Base-by-base conservation (phyloP, 2,113 vertebrate genomes). In the Bubalus kerabau region DNA sequence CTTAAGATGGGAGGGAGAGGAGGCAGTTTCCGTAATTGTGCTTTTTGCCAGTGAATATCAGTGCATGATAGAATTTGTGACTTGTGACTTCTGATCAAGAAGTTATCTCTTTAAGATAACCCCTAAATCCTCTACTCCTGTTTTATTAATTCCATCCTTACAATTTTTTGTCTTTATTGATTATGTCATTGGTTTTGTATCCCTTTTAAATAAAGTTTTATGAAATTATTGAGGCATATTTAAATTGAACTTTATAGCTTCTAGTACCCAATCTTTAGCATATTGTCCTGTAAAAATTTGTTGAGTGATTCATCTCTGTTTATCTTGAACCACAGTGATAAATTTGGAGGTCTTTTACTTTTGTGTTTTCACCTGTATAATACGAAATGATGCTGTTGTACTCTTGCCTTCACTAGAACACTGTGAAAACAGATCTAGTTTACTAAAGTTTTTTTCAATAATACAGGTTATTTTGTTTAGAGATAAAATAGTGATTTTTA, bases 171-270 rank as follows among this genome's bases (percentile, higher is more conserved):
- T 86, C 36, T 87, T 81, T 83, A 80, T 19, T 48, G 3, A n/a
- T 4, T 74, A 1, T 88, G 11, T 89, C n/a, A 24, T 97, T 93
- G 57, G 36, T 50, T 92, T 94, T 84, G 0, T 90, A 83, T 64
- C 26, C 15, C 16, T 90, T 94, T 59, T 50, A 87, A 86, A 60
- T 95, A 50, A 96, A 56, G 19, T 83, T 91, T 97, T 92, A 86
- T 85, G n/a, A 95, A 87, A 74, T 87, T 91, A 88, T 12, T 97
- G 26, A 87, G 32, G 21, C 54, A 80, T 60, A 78, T 67, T 93
- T 88, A 87, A 84, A 84, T 82, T 80, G 24, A 84, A 56, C 48
- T 86, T 89, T 54, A 54, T 91, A 83, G 28, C 8, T 78, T 90
- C 16, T 54, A 52, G 30, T 87, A 81, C 17, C 23, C 48, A 28